Conservation (phyloP, 2,113 vertebrate genomes). For the Corythornis vintsioides region DNA sequence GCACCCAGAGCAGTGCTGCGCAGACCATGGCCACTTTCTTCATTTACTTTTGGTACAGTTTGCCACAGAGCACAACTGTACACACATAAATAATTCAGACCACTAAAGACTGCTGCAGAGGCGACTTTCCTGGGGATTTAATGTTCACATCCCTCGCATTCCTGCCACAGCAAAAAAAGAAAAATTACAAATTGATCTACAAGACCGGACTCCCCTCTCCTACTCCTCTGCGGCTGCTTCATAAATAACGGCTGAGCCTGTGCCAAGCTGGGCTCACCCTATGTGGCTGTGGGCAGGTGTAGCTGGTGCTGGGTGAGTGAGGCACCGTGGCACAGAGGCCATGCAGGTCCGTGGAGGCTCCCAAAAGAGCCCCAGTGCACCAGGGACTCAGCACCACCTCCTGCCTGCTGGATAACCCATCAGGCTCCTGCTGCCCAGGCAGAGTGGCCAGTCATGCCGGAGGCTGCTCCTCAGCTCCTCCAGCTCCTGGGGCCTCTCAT, state of each 20-base stretch:
- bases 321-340: rapidly evolving
- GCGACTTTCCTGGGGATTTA: constrained; percentile 41
- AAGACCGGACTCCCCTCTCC: constrained; percentile 4
- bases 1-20: rapidly evolving
- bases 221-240: neutral
- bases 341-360: neutral
- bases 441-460: neutral
- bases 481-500: neutral
- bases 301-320: neutral
- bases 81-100: constrained; percentile 69
- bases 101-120: neutral
- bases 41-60: neutral
- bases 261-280: neutral
- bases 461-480: constrained; percentile 10
- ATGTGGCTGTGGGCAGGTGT: too few relatives aligned
- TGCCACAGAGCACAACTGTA: neutral
- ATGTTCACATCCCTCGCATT: constrained; percentile 3
- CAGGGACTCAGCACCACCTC: neutral
- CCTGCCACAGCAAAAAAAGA: constrained; percentile 49
- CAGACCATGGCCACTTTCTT: rapidly evolving
- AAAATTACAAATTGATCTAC: constrained; percentile 62
- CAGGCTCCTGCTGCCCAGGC: neutral
- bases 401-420: rapidly evolving
- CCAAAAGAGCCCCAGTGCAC: neutral
- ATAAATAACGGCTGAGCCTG: neutral